These are phyloP conservation scores for Heliconius congener DNA, from an alignment of 1,140 invertebrate species.

Conservation along the genomic window DNA sequence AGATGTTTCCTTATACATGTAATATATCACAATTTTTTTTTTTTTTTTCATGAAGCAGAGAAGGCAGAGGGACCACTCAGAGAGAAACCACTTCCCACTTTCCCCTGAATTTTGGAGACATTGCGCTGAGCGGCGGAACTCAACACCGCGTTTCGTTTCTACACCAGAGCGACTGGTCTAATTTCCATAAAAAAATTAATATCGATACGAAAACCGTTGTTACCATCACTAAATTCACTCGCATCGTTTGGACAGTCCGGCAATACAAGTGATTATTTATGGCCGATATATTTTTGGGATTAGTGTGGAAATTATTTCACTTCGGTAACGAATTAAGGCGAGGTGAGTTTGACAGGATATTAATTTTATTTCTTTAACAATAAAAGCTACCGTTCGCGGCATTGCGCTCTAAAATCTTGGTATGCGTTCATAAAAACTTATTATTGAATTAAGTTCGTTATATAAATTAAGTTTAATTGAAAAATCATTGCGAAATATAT, in stretches of 20 bases:
- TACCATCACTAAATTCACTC: slow-evolving; percentile 47
- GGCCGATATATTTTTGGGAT: slow-evolving; percentile 76
- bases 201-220: slow-evolving; percentile 35
- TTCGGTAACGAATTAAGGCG: slow-evolving; percentile 57
- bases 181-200: not conserved
- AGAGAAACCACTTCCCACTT: too few species aligned
- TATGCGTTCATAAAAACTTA: not conserved
- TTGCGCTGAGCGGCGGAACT: too few species aligned
- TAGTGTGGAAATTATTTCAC: slow-evolving; percentile 77
- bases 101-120: too few species aligned
- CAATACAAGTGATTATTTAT: slow-evolving; percentile 73
- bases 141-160: too few species aligned
- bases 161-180: too few species aligned
- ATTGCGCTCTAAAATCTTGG: not conserved
- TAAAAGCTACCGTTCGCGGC: slow-evolving; percentile 26
- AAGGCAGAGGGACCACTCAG: too few species aligned
- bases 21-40: too few species aligned
- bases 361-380: slow-evolving; percentile 45
- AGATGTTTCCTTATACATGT: too few species aligned
- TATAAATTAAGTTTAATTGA: slow-evolving; percentile 6
- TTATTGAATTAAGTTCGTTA: slow-evolving; percentile 13
- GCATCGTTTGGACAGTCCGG: slow-evolving; percentile 61
- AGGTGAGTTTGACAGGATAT: slow-evolving; percentile 46
- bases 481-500: not conserved
- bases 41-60: too few species aligned